Base-by-base conservation (phyloP, 2,888 invertebrate species). In the Cantharis flavilabris region DNA sequence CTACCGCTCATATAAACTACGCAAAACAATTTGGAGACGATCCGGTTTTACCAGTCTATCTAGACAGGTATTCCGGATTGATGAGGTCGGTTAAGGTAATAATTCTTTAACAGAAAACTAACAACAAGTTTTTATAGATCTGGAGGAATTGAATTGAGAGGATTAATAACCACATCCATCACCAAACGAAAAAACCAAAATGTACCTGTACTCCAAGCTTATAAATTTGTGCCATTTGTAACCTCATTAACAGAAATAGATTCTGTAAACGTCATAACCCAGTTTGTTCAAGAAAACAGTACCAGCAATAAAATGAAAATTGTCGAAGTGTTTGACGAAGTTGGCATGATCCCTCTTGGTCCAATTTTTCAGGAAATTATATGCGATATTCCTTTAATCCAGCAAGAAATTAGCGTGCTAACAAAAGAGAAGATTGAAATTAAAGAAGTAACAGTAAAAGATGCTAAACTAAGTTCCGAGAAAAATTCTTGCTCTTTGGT, bases 141-240 rank as follows among this genome's bases (percentile, higher is more conserved):
- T 74, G 96, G 95, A 69, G 95, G 95, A 76, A 93, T 96, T 1
- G 94, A 95, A 88, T 89, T 97, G 5, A 91, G 92, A 73, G 96
- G 96, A 3, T 89, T 97, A 0, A 92, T 93, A 82, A 95, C 95
- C 0, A 94, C 93, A 74, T 91, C 94, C 0, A 95, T 97, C 64
- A 91, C 94, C 0, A 90, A 93, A 81, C 91, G 92, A 69, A 89
- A 92, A 79, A 92, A 92, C n/a, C 91, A 94, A 23, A 93, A 93
- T n/a, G 90, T 93, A n/a, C 96, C 96, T 1, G 92, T 95, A 0
- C 87, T 96, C 18, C 96, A 97, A 86, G 92, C 92, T 85, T 94
- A 94, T 84, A 89, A 90, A 77, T 96, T 96, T 84, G 86, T 95
- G 9, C 91, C 96, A 0, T 92, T 94, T 86, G 80, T 82, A 49